Percentiles rank a stretch among this genome's conserved stretches.
Evolutionary conservation across 2,797 vertebrate genomes (phyloP).

Genomic region (Sternarchorhynchus goeldii): DNA sequence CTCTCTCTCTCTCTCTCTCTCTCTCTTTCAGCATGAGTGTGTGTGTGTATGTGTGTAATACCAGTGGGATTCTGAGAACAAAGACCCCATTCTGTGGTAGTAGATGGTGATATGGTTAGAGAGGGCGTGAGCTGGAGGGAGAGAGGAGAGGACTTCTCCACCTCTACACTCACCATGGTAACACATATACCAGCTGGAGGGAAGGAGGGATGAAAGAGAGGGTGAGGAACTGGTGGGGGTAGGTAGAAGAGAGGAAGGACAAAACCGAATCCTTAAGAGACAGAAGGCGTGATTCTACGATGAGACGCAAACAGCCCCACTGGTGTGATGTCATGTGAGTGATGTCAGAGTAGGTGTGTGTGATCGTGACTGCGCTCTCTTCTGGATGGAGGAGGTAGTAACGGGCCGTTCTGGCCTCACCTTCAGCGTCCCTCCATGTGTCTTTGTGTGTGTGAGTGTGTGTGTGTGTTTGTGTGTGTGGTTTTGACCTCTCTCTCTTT

Average conservation of each 20-base stretch:
- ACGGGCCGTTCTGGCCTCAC: constrained; percentile 20
- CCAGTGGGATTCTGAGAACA: constrained; percentile 40
- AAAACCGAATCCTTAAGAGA: constrained; percentile 3
- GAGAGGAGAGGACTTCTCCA: constrained; percentile 57
- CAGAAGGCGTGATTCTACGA: not conserved
- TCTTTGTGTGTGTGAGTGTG: constrained; percentile 39
- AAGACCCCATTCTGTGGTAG: constrained; percentile 53
- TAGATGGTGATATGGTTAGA: constrained; percentile 48
- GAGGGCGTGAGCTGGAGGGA: constrained; percentile 44
- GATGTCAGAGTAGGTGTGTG: not conserved
- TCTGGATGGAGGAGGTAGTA: constrained; percentile 19
- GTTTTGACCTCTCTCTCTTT: constrained; percentile 27
- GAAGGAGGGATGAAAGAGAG: constrained; percentile 19
- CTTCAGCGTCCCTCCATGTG: not conserved
- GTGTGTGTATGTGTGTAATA: constrained; percentile 43
- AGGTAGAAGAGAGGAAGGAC: not conserved
- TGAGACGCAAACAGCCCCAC: not conserved
- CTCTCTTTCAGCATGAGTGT: not conserved
- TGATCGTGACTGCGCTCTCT: not conserved
- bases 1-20: not conserved
- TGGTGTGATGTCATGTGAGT: too few species aligned
- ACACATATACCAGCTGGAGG: constrained; percentile 53
- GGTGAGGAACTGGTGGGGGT: not conserved
- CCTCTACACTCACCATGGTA: constrained; percentile 36
- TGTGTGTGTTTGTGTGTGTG: constrained; percentile 46